A percentile compares a stretch with the other conserved stretches of the same genome.
These are phyloP conservation scores for Campodea augens DNA, from an alignment of 1,140 invertebrate species.

Conservation along the genomic window DNA sequence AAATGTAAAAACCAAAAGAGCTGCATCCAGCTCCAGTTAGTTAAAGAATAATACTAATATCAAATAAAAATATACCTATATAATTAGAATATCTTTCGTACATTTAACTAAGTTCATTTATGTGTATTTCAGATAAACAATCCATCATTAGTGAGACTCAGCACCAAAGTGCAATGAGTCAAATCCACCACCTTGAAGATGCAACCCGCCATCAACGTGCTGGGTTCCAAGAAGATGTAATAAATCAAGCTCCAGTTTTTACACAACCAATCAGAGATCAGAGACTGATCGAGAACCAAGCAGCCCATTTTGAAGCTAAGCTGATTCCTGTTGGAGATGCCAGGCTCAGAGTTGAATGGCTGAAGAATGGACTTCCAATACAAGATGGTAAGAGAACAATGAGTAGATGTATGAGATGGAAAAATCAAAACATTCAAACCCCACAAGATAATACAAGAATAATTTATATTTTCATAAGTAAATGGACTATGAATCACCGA, in stretches of 20 bases:
- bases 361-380: slow-evolving; percentile 72
- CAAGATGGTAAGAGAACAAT: slow-evolving; percentile 58
- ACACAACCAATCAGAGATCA: slow-evolving; percentile 67
- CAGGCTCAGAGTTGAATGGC: slow-evolving; percentile 91
- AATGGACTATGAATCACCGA: too few species aligned
- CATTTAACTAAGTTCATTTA: slow-evolving; percentile 40
- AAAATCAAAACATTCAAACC: too few species aligned
- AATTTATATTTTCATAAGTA: too few species aligned
- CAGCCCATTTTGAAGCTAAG: slow-evolving; percentile 85
- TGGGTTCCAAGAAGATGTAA: slow-evolving; percentile 45
- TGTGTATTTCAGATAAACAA: slow-evolving; percentile 43
- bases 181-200: slow-evolving; percentile 81
- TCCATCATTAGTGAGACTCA: slow-evolving; percentile 84
- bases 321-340: slow-evolving; percentile 87
- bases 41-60: too few species aligned
- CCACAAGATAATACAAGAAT: too few species aligned
- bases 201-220: slow-evolving; percentile 53
- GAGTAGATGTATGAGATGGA: too few species aligned
- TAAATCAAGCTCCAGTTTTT: slow-evolving; percentile 70
- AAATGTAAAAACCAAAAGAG: too few species aligned
- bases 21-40: too few species aligned
- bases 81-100: neutral
- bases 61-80: neutral
- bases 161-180: slow-evolving; percentile 78
- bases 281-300: slow-evolving; percentile 64